phyloP scores from a whole-genome alignment of 2,113 vertebrate species.

The Hiodon tergisus region DNA sequence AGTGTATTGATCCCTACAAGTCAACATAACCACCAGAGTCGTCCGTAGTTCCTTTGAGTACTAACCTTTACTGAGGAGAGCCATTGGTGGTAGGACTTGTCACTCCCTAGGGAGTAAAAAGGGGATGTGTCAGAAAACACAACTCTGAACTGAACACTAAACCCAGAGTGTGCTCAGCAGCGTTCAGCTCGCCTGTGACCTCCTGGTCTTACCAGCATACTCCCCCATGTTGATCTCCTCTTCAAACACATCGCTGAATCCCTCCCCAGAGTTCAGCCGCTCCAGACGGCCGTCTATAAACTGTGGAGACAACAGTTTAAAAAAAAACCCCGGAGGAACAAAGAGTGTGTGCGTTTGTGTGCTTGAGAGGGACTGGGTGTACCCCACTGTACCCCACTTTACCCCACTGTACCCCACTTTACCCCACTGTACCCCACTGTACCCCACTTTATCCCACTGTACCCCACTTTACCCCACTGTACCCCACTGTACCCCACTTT shows the following conservation, averaged over 20 bases:
- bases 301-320: conserved; percentile 50
- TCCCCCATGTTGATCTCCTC: conserved; percentile 94
- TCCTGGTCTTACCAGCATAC: conserved; percentile 76
- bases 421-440: too few relatives aligned
- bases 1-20: too few relatives aligned
- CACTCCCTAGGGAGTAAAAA: conserved; percentile 72
- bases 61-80: conserved; percentile 94
- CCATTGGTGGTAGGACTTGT: conserved; percentile 95
- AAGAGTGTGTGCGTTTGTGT: conserved; percentile 5
- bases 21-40: background rate
- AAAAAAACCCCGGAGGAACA: background rate
- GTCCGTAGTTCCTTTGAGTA: background rate
- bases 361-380: background rate
- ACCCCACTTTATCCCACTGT: too few relatives aligned
- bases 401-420: too few relatives aligned
- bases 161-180: too few relatives aligned
- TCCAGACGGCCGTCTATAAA: conserved; percentile 94
- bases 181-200: background rate
- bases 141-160: background rate
- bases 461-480: too few relatives aligned
- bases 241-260: conserved; percentile 95
- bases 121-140: background rate
- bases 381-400: too few relatives aligned
- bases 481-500: background rate
- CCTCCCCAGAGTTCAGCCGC: conserved; percentile 86